These are phyloP conservation scores for Hyla sarda DNA, from an alignment of 2,113 vertebrate species.

Conservation along the genomic window DNA sequence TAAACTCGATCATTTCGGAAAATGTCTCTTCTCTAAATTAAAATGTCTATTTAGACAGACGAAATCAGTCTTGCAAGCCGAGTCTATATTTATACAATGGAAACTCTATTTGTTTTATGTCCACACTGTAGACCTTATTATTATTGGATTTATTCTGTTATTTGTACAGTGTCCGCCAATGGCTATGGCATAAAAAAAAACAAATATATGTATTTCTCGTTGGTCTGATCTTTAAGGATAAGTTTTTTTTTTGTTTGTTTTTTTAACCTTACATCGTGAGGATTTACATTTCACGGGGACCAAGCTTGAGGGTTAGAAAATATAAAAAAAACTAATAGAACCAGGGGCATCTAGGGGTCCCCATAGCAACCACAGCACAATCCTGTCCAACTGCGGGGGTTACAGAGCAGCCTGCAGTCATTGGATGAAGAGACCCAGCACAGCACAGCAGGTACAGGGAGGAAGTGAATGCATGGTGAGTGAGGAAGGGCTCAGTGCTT, in stretches of 20 bases:
- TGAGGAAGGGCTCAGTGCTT: too few species aligned
- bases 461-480: too few species aligned
- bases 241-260: neutral
- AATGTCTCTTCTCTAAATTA: conserved; percentile 35
- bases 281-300: neutral
- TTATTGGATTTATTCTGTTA: neutral
- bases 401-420: too few species aligned
- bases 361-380: too few species aligned
- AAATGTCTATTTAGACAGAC: conserved; percentile 24
- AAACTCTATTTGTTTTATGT: conserved; percentile 16
- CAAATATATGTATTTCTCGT: neutral
- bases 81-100: conserved; percentile 16
- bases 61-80: neutral
- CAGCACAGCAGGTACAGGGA: too few species aligned
- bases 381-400: too few species aligned
- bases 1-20: conserved; percentile 27
- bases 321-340: too few species aligned
- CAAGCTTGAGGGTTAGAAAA: too few species aligned
- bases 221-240: neutral
- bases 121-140: conserved; percentile 18
- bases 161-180: neutral
- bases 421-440: too few species aligned
- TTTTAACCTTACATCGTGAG: neutral
- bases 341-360: too few species aligned
- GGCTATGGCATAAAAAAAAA: neutral